These are phyloP conservation scores for Mongoloraphidia duomilia DNA, from an alignment of 2,888 invertebrate species.

Conservation along the genomic window DNA sequence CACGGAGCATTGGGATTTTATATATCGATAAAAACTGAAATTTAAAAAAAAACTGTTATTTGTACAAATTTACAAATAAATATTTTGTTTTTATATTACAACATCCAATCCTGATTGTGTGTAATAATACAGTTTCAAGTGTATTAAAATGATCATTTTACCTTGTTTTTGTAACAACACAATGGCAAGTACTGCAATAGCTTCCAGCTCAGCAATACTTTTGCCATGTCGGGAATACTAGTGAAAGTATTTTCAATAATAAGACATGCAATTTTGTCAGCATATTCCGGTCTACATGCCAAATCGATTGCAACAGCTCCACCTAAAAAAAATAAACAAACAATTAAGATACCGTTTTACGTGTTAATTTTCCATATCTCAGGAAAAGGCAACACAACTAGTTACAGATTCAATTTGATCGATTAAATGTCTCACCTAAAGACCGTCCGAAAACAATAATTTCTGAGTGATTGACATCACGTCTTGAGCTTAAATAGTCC, in stretches of 20 bases:
- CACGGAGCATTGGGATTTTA: conserved; percentile 57
- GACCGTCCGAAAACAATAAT: conserved; percentile 85
- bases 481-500: conserved; percentile 66
- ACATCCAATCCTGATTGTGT: too few relatives aligned
- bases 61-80: background rate
- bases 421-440: conserved; percentile 38
- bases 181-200: conserved; percentile 63
- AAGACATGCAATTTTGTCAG: conserved; percentile 68
- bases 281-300: conserved; percentile 59
- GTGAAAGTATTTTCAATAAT: conserved; percentile 93
- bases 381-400: too few relatives aligned
- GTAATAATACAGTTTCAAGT: background rate
- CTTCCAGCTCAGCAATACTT: conserved; percentile 60
- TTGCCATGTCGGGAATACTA: conserved; percentile 85
- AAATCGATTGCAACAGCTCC: conserved; percentile 87
- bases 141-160: conserved; percentile 24
- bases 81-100: background rate
- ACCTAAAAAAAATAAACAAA: conserved; percentile 34
- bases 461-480: conserved; percentile 70
- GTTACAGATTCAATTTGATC: too few relatives aligned
- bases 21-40: conserved; percentile 56
- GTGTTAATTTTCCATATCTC: too few relatives aligned
- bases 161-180: conserved; percentile 85
- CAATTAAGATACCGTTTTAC: background rate
- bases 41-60: conserved; percentile 9